Percentiles rank a stretch among this genome's conserved stretches.
These are phyloP conservation scores for Syngnathus scovelli DNA, from an alignment of 2,113 vertebrate genomes.

Conservation along the genomic window DNA sequence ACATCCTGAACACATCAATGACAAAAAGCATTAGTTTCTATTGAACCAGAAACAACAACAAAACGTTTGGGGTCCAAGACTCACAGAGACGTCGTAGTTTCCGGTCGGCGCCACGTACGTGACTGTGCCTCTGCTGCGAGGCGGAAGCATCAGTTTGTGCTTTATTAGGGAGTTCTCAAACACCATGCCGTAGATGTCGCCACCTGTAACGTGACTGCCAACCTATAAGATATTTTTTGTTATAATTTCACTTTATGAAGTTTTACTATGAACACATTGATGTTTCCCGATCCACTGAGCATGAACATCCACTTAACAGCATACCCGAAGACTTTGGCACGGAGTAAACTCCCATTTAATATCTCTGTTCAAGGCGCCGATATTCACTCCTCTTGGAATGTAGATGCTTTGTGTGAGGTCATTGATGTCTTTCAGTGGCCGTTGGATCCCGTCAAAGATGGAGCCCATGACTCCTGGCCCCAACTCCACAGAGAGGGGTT, in stretches of 20 bases:
- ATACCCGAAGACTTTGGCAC: constrained; percentile 81
- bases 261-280: not conserved
- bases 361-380: constrained; percentile 88
- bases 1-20: constrained; percentile 76
- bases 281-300: not conserved
- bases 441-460: constrained; percentile 98
- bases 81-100: constrained; percentile 91
- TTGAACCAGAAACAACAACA: not conserved
- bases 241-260: too few relatives aligned
- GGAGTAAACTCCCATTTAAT: constrained; percentile 92
- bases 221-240: constrained; percentile 62
- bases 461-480: constrained; percentile 97
- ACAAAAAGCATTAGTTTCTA: not conserved
- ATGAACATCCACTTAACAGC: constrained; percentile 1
- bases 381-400: constrained; percentile 94
- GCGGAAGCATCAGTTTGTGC: constrained; percentile 95
- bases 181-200: constrained; percentile 90
- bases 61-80: constrained; percentile 38
- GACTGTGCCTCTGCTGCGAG: constrained; percentile 87
- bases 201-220: constrained; percentile 94
- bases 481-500: constrained; percentile 92
- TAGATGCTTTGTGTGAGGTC: constrained; percentile 90
- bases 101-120: constrained; percentile 90
- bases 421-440: constrained; percentile 91
- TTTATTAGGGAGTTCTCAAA: constrained; percentile 92